Percentiles rank a stretch among this genome's conserved stretches.
phyloP scores from a whole-genome alignment of 1,140 invertebrate genomes.

The Bombus terrestris region DNA sequence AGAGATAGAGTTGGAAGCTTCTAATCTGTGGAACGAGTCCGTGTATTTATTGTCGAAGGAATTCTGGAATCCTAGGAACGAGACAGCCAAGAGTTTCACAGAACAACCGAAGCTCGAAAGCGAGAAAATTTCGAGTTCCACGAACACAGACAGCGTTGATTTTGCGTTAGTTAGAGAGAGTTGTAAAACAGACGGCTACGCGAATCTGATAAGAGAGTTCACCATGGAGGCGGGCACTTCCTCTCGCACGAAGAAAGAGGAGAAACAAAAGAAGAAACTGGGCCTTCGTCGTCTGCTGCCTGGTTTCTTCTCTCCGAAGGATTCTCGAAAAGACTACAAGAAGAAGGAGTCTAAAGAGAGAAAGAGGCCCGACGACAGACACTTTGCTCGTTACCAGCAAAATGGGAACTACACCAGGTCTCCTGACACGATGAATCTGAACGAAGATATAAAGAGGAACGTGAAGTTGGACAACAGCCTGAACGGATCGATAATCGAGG shows the following conservation, averaged over 20 bases:
- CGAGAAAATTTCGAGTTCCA: neutral
- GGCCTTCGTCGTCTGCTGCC: conserved; percentile 76
- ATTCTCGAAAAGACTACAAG: conserved; percentile 77
- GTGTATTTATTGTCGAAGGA: neutral
- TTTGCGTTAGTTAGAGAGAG: neutral
- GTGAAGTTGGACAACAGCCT: conserved; percentile 77
- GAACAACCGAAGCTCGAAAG: neutral
- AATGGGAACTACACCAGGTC: conserved; percentile 79
- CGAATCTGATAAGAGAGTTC: conserved; percentile 74
- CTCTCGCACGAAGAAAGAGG: conserved; percentile 71
- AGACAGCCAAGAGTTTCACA: neutral
- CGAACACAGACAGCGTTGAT: neutral
- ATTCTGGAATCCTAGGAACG: neutral
- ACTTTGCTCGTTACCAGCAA: conserved; percentile 77
- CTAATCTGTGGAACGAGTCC: neutral
- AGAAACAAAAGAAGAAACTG: conserved; percentile 77
- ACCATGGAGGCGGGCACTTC: conserved; percentile 71
- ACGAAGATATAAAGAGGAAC: conserved; percentile 79
- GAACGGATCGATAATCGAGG: conserved; percentile 75
- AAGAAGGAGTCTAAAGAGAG: conserved; percentile 75
- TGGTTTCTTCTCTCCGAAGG: conserved; percentile 78
- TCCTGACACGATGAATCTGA: conserved; percentile 79
- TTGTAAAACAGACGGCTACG: conserved; percentile 73
- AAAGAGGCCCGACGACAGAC: conserved; percentile 73
- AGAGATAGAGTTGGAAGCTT: neutral